Conservation (phyloP, 2,113 vertebrate species). For the Cebidichthys violaceus region DNA sequence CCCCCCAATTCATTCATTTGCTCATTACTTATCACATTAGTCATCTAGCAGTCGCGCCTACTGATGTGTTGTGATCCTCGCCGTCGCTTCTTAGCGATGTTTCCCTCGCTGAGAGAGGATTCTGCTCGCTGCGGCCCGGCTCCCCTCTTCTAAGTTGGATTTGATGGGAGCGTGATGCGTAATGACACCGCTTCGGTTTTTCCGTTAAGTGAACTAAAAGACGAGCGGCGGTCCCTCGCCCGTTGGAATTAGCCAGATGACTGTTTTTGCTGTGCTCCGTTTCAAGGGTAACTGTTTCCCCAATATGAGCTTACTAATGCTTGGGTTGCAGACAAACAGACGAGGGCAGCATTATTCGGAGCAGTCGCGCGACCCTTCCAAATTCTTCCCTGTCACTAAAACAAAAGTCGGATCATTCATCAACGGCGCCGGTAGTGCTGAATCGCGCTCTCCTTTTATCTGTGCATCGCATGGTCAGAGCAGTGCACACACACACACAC, state of each 20-base stretch:
- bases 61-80: background rate
- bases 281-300: constrained; percentile 83
- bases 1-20: constrained; percentile 58
- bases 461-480: constrained; percentile 73
- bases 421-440: constrained; percentile 81
- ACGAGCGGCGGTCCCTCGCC: constrained; percentile 51
- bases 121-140: constrained; percentile 2
- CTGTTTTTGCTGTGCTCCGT: constrained; percentile 75
- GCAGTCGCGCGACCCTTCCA: constrained; percentile 77
- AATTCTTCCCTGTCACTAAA: constrained; percentile 83
- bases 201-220: constrained; percentile 57
- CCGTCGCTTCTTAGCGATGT: background rate
- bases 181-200: constrained; percentile 37
- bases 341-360: constrained; percentile 84
- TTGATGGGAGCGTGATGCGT: constrained; percentile 29
- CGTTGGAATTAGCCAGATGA: constrained; percentile 74
- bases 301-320: constrained; percentile 82
- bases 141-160: constrained; percentile 24
- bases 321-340: constrained; percentile 83
- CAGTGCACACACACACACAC: constrained; percentile 30
- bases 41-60: constrained; percentile 33
- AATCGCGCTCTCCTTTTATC: constrained; percentile 80
- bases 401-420: constrained; percentile 86
- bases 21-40: constrained; percentile 68
- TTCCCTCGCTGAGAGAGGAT: background rate